Percentiles rank a stretch among this genome's conserved stretches.
Conservation (phyloP, 2,797 vertebrate species). For the Sebastes nivosus region DNA sequence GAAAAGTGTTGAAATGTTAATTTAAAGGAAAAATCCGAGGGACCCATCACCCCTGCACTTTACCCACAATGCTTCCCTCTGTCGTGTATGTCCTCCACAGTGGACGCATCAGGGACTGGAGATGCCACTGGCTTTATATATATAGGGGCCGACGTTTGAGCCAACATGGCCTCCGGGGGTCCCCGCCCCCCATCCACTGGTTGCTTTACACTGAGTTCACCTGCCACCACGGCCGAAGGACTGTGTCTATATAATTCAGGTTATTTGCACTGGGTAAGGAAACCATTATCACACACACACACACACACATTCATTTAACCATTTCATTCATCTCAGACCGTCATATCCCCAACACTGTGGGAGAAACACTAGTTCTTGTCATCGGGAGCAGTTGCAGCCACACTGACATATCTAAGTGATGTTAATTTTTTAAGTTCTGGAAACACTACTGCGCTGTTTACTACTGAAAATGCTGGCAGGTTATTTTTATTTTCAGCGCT, state of each 20-base stretch:
- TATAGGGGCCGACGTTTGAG: conserved; percentile 19
- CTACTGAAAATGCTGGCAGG: conserved; percentile 67
- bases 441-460: conserved; percentile 65
- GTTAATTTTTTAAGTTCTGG: background rate
- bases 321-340: conserved; percentile 24
- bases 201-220: conserved; percentile 61
- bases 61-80: conserved; percentile 75
- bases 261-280: conserved; percentile 76
- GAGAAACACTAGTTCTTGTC: conserved; percentile 5
- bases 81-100: conserved; percentile 38
- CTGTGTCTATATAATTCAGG: conserved; percentile 68
- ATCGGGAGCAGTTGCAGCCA: background rate
- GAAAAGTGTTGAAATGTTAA: conserved; percentile 55
- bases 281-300: conserved; percentile 37
- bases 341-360: conserved; percentile 20
- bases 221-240: conserved; percentile 58
- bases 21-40: conserved; percentile 68
- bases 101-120: conserved; percentile 59
- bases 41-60: conserved; percentile 82
- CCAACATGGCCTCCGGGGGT: conserved; percentile 20
- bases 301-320: conserved; percentile 16
- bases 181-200: background rate
- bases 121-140: conserved; percentile 30
- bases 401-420: conserved; percentile 12
- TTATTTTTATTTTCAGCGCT: conserved; percentile 4